These are phyloP conservation scores for Naso thynnoides DNA, from an alignment of 2,797 vertebrate genomes.

Conservation along the genomic window DNA sequence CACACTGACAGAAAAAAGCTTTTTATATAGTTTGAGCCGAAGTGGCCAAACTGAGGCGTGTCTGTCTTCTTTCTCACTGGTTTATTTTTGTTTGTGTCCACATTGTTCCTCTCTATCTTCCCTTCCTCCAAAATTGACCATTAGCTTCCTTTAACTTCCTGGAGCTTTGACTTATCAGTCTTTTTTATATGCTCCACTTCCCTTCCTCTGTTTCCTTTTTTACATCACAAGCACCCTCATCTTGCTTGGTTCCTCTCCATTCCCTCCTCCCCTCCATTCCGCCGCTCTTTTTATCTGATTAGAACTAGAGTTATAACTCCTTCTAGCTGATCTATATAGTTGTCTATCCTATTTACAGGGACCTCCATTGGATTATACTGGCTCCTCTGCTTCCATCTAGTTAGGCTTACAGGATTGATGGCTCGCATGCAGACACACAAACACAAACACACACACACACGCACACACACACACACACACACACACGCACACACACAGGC, in stretches of 20 bases:
- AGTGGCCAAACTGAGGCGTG: conserved; percentile 41
- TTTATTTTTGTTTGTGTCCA: conserved; percentile 3
- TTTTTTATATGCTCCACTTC: conserved; percentile 17
- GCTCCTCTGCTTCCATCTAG: conserved; percentile 59
- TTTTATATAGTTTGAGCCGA: conserved; percentile 64
- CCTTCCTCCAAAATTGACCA: conserved; percentile 34
- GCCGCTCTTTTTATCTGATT: conserved; percentile 66
- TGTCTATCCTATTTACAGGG: conserved; percentile 66
- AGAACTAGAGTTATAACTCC: conserved; percentile 65
- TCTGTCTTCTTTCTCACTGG: background rate
- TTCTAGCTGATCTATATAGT: conserved; percentile 65
- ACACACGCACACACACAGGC: conserved; percentile 14
- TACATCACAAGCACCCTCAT: conserved; percentile 6
- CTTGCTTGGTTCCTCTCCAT: background rate
- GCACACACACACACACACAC: conserved; percentile 11
- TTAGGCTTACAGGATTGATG: conserved; percentile 60
- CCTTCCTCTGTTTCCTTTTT: conserved; percentile 10
- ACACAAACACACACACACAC: conserved; percentile 12
- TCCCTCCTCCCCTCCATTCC: background rate
- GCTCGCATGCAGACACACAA: conserved; percentile 9
- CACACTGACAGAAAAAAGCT: background rate
- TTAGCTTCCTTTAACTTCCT: conserved; percentile 30
- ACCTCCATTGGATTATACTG: conserved; percentile 62
- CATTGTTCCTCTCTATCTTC: conserved; percentile 19
- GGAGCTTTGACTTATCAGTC: conserved; percentile 21